A percentile compares a stretch with the other conserved stretches of the same genome.
Evolutionary conservation across 1,140 invertebrate species (phyloP).

Genomic region (Eulimnadia texana): DNA sequence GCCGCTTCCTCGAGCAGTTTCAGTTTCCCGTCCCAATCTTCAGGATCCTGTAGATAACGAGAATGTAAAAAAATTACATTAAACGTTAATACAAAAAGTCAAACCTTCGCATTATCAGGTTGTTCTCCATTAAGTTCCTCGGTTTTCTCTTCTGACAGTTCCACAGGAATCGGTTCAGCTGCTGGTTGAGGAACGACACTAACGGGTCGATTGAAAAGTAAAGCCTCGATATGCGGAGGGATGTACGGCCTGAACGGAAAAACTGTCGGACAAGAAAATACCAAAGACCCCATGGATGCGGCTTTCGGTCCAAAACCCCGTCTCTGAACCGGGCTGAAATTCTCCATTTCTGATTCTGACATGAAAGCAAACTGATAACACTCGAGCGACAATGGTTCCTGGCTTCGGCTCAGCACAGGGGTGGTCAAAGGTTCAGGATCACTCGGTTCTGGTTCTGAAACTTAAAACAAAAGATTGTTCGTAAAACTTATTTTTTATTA

Average conservation of each 20-base stretch:
- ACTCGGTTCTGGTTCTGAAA: neutral
- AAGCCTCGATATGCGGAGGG: neutral
- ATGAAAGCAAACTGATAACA: neutral
- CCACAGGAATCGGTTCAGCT: neutral
- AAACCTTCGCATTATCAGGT: neutral
- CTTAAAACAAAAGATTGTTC: neutral
- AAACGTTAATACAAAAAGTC: no score
- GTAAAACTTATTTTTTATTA: neutral
- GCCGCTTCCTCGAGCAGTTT: constrained; percentile 1
- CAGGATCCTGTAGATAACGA: no score
- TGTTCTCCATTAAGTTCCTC: neutral
- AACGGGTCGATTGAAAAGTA: neutral
- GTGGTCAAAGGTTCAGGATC: neutral
- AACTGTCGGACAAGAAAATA: neutral
- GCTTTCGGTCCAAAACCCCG: constrained; percentile 9
- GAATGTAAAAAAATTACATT: neutral
- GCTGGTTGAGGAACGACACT: neutral
- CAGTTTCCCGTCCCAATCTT: constrained; percentile 5
- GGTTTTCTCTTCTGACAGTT: neutral
- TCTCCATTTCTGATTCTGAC: neutral
- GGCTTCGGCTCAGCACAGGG: neutral
- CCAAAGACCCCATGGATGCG: neutral
- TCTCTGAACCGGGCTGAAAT: neutral
- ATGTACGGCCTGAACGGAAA: constrained; percentile 2
- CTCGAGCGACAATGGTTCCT: neutral